A percentile compares a stretch with the other conserved stretches of the same genome.
Conservation (phyloP, 2,797 vertebrate genomes). For the Cryptoblepharus egeriae region DNA sequence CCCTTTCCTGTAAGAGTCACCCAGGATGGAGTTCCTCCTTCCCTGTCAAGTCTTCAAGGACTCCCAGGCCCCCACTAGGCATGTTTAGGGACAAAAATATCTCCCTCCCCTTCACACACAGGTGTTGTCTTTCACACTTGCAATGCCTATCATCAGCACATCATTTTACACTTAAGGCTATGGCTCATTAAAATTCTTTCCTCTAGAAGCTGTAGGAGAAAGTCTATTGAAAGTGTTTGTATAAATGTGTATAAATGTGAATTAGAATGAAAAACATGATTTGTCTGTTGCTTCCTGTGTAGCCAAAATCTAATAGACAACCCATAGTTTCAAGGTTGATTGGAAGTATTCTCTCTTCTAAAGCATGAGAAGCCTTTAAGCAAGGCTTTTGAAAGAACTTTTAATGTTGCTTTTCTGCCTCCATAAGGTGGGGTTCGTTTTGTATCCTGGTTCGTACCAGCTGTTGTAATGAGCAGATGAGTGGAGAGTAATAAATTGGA, state of each 20-base stretch:
- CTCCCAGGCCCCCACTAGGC: neutral
- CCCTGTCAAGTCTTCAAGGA: neutral
- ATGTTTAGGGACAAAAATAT: neutral
- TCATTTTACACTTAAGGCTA: neutral
- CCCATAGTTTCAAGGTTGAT: neutral
- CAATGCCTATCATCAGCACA: neutral
- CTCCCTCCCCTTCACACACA: neutral
- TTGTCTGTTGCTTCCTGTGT: neutral
- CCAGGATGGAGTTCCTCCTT: neutral
- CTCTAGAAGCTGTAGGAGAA: neutral
- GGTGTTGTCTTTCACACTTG: neutral
- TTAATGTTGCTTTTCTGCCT: neutral
- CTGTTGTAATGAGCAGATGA: neutral
- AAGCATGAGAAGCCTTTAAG: neutral
- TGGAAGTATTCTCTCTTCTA: neutral
- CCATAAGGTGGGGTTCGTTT: too few relatives aligned
- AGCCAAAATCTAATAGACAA: neutral
- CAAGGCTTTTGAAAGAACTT: neutral
- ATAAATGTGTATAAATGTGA: neutral
- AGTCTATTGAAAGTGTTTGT: neutral
- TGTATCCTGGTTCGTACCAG: neutral
- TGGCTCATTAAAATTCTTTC: constrained; percentile 5
- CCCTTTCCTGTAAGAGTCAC: neutral
- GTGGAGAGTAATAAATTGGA: neutral
- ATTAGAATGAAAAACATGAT: neutral